phyloP scores from a whole-genome alignment of 2,797 vertebrate species.

The Muscicapa striata region DNA sequence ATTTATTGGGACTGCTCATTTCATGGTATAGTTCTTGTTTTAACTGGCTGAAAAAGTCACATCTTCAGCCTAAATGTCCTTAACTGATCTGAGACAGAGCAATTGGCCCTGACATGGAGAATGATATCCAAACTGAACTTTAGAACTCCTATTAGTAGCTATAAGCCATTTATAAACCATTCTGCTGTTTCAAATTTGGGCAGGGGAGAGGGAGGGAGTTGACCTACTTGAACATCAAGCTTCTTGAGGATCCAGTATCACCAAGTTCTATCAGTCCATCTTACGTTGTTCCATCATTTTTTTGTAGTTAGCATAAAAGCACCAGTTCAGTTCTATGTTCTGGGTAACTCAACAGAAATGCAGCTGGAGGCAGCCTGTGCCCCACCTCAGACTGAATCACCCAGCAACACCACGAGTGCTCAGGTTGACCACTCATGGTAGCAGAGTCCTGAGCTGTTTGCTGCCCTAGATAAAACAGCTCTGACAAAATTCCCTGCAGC shows the following conservation, averaged over 20 bases:
- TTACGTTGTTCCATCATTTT: not conserved
- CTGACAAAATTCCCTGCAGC: not conserved
- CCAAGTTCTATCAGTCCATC: not conserved
- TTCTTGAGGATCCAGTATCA: not conserved
- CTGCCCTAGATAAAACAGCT: not conserved
- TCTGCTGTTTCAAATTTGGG: not conserved
- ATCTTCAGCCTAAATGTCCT: not conserved
- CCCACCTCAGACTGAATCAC: not conserved
- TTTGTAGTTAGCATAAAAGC: not conserved
- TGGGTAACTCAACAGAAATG: not conserved
- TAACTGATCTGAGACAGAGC: not conserved
- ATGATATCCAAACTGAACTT: not conserved
- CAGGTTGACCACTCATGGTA: accelerated
- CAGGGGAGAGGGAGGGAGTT: accelerated
- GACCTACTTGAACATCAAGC: not conserved
- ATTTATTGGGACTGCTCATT: accelerated
- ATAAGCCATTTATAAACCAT: not conserved
- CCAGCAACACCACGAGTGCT: accelerated
- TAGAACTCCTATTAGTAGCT: not conserved
- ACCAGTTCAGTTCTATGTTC: not conserved
- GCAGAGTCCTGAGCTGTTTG: not conserved
- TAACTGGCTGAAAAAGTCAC: not conserved
- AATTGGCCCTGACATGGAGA: not conserved
- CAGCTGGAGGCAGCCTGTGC: not conserved
- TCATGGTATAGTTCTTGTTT: not conserved